Evolutionary conservation across 2,888 invertebrate genomes (phyloP), one percentile per base, ranked within the genome.

Genomic region (Rhagonycha fulva): DNA sequence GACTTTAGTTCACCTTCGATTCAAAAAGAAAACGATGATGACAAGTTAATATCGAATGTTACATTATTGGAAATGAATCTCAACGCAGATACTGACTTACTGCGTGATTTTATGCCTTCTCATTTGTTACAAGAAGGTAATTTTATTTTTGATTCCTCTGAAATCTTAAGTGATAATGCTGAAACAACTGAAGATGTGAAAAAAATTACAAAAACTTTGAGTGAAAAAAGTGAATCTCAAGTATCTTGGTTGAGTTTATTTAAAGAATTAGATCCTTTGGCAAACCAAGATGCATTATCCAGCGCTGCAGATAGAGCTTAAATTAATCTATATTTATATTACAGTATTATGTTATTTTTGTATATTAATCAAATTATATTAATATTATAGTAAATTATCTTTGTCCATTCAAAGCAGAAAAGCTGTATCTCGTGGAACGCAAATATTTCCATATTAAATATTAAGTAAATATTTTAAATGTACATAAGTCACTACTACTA

Each of bases 181-280:
- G 62, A 78, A 12, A 67, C 71, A 19, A 68, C 70, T 12, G 84
- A 85, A 80, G 82, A 82, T 74, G 47, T 67, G 5, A 80, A 73
- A 66, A 73, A 68, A 71, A 71, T 70, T 60, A 72, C 79, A 60
- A 75, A 75, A 12, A 81, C 80, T 66, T 80, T 78, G 5, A 83
- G 81, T 74, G 81, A 80, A 47, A 81, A 81, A 72, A 80, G 79
- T 69, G 76, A 88, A 84, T 86, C 88, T 76, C 82, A 85, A 74
- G 84, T 88, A 79, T 86, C 87, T 12, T 98, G 98, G 98, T 93
- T 96, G 85, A 96, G 95, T 87, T 89, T 98, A 72, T 98, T 98
- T 89, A 95, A 97, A 61, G 98, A 98, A 87, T 88, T 98, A 75
- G 98, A 98, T 89, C 98, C 98, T 0, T 89, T 98, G 47, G 93